A percentile compares a stretch with the other conserved stretches of the same genome.
Conservation (phyloP, 2,888 invertebrate species). For the Taphrorychus bicolor region DNA sequence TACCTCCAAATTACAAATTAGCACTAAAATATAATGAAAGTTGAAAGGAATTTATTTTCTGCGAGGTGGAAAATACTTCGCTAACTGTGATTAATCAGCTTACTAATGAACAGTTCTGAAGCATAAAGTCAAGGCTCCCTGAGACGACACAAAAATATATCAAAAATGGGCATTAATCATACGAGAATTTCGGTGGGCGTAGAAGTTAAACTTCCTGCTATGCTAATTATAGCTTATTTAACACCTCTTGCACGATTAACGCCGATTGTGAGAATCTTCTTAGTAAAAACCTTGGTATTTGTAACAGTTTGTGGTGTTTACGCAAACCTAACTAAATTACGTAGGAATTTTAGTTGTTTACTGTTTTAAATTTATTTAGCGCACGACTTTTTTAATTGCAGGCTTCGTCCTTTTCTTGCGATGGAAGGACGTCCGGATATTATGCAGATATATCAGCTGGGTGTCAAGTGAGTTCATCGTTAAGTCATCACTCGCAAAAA, state of each 20-base stretch:
- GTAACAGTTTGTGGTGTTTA: background rate
- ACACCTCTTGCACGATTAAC: background rate
- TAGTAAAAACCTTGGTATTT: background rate
- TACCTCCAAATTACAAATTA: too few relatives aligned
- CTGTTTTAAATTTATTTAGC: background rate
- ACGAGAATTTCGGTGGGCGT: background rate
- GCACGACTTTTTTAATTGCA: background rate
- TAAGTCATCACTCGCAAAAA: background rate
- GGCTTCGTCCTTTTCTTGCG: constrained; percentile 65
- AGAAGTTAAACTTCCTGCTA: background rate
- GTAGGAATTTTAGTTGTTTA: too few relatives aligned
- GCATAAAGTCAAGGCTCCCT: too few relatives aligned
- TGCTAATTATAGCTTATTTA: background rate
- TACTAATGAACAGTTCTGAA: too few relatives aligned
- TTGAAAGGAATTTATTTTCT: too few relatives aligned
- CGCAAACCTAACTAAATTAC: background rate
- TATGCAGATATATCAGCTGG: constrained; percentile 78
- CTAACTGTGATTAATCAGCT: too few relatives aligned
- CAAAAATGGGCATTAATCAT: too few relatives aligned
- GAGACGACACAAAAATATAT: too few relatives aligned
- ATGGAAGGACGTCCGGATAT: constrained; percentile 72
- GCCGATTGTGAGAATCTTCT: background rate
- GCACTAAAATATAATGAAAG: too few relatives aligned
- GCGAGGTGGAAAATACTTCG: too few relatives aligned
- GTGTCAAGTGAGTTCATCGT: constrained; percentile 67